These are phyloP conservation scores for Aeoliscus strigatus DNA, from an alignment of 2,797 vertebrate species.

Conservation along the genomic window DNA sequence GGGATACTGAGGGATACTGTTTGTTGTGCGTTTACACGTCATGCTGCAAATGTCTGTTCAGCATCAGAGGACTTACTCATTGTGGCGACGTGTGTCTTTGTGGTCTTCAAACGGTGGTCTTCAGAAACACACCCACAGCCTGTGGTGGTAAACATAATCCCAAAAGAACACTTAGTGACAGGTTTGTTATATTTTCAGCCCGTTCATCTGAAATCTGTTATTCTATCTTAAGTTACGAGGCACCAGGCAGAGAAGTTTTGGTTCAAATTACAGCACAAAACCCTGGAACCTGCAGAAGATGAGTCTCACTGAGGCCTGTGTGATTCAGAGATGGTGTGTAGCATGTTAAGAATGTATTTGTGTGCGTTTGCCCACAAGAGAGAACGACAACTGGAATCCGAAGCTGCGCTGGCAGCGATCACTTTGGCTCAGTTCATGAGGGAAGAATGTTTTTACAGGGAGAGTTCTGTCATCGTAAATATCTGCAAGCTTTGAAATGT, in stretches of 20 bases:
- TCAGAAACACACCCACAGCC: conserved; percentile 56
- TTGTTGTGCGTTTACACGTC: conserved; percentile 33
- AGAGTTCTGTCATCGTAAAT: conserved; percentile 53
- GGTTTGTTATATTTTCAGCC: too few relatives aligned
- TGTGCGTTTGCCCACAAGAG: conserved; percentile 38
- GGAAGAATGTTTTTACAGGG: conserved; percentile 45
- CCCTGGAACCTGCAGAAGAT: conserved; percentile 16
- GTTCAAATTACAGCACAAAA: conserved; percentile 14
- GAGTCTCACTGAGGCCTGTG: conserved; percentile 14
- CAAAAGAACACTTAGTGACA: conserved; percentile 9
- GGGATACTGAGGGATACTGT: conserved; percentile 14
- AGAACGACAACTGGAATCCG: conserved; percentile 58
- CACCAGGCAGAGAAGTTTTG: neutral
- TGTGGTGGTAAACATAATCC: conserved; percentile 24
- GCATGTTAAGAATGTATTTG: conserved; percentile 28
- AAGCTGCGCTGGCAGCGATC: conserved; percentile 48
- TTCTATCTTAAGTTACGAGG: conserved; percentile 2
- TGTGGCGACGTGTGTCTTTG: conserved; percentile 40
- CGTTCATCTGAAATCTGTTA: too few relatives aligned
- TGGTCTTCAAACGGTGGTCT: conserved; percentile 42
- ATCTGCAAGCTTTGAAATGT: conserved; percentile 37
- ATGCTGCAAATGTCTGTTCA: conserved; percentile 20
- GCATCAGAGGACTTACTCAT: conserved; percentile 74
- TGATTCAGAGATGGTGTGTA: conserved; percentile 28
- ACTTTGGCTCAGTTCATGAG: conserved; percentile 36